Percentiles rank a stretch among this genome's conserved stretches.
phyloP scores from a whole-genome alignment of 2,888 invertebrate genomes.

The Gymnocheta viridis region DNA sequence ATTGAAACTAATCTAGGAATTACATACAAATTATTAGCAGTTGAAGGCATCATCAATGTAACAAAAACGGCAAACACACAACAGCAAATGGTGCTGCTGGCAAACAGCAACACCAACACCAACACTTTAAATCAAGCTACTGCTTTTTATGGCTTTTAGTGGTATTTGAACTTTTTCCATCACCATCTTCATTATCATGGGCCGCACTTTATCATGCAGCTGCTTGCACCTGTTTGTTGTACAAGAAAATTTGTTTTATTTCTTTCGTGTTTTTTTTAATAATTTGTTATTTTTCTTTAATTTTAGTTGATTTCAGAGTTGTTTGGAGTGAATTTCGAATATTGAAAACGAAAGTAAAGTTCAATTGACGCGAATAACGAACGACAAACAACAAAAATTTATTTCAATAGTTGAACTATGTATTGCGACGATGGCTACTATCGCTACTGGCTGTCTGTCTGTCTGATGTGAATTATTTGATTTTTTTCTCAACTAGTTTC shows the following conservation, averaged over 20 bases:
- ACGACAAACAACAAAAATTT: conserved; percentile 25
- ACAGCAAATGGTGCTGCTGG: background rate
- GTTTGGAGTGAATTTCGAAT: conserved; percentile 29
- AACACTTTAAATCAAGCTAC: conserved; percentile 33
- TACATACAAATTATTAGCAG: conserved; percentile 57
- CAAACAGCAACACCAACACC: background rate
- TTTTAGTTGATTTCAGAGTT: background rate
- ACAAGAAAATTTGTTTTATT: conserved; percentile 41
- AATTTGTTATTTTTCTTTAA: conserved; percentile 5
- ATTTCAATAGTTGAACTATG: conserved; percentile 48
- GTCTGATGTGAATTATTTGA: conserved; percentile 29
- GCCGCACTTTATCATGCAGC: conserved; percentile 65
- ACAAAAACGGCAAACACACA: background rate
- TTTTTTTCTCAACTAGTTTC: conserved; percentile 60
- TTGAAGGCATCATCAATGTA: conserved; percentile 27
- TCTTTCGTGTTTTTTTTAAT: conserved; percentile 30
- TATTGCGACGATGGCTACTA: background rate
- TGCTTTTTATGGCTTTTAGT: conserved; percentile 7
- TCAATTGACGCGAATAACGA: conserved; percentile 63
- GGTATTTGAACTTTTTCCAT: conserved; percentile 67
- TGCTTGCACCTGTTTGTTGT: conserved; percentile 66
- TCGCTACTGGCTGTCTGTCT: conserved; percentile 36
- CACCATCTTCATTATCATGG: conserved; percentile 45
- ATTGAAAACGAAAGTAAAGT: conserved; percentile 69
- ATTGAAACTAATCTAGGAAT: conserved; percentile 50